Evolutionary conservation across 2,888 invertebrate species (phyloP), one percentile per base, ranked within the genome.

Genomic region (Punctoribates punctum): DNA sequence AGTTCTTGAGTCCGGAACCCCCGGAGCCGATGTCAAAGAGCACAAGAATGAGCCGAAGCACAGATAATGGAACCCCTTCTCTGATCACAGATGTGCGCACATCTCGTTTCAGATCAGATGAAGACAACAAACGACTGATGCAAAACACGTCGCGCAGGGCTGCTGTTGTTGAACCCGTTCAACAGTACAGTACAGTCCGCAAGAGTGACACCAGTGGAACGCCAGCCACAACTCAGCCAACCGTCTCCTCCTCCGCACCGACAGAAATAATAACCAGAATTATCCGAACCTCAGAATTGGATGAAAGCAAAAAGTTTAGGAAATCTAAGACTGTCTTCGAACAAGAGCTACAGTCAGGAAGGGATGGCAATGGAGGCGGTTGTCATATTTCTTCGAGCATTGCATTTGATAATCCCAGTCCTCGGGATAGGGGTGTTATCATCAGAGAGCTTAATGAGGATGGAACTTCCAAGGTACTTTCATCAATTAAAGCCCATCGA

Each of bases 121-220:
- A 72, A 72, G 72, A 48, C 15, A 13, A 23, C 25, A 72, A 23
- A 48, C 42, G 48, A 48, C 48, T 72, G 48, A 27, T 72, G 72
- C 34, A 67, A 1, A 48, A 46, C 6, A 72, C 23, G 48, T 72
- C 72, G 72, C 46, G 72, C n/a, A 72, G 72, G 48, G 72, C 72
- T 72, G 72, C 72, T 48, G 48, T 72, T 72, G 72, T 72, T 72
- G 72, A 72, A 72, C 72, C 72, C 1, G 72, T 72, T 72, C 72
- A 72, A 72, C 72, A 72, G 20, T 46, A 48, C 46, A 72, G 46
- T 46, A n/a, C 72, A 72, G 72, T 27, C 72, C 17, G 42, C 17
- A 34, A 62, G n/a, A 34, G 27, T 23, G 46, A 74, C 9, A 57
- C 34, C 51, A 74, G 23, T n/a, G 51, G 13, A 27, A 34, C 42